A percentile compares a stretch with the other conserved stretches of the same genome.
These are phyloP conservation scores for Brachyrhaphis roseni DNA, from an alignment of 2,797 vertebrate genomes.

Conservation along the genomic window DNA sequence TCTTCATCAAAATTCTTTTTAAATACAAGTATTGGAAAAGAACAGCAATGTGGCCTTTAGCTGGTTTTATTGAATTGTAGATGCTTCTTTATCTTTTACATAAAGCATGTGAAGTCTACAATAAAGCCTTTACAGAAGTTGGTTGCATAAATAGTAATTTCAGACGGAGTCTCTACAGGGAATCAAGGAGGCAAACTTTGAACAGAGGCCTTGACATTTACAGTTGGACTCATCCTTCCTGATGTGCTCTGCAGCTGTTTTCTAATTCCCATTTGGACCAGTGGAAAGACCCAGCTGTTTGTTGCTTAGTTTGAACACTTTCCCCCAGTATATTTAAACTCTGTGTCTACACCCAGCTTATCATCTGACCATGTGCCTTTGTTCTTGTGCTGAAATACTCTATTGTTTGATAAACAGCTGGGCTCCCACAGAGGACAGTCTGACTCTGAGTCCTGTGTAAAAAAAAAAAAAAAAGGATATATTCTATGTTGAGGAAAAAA, in stretches of 20 bases:
- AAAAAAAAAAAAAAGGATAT: not conserved
- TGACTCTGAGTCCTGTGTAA: constrained; percentile 15
- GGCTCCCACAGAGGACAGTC: constrained; percentile 20
- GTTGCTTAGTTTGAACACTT: not conserved
- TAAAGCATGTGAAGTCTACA: not conserved
- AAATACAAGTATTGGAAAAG: not conserved
- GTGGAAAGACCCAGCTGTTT: constrained; percentile 12
- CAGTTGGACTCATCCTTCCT: constrained; percentile 48
- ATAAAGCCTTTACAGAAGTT: not conserved
- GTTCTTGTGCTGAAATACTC: constrained; percentile 37
- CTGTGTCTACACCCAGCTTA: constrained; percentile 35
- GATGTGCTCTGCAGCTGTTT: constrained; percentile 72
- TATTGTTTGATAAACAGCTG: constrained; percentile 67
- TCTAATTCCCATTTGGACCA: constrained; percentile 36
- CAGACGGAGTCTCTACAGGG: constrained; percentile 19
- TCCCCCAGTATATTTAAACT: constrained; percentile 1
- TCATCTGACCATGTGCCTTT: constrained; percentile 27
- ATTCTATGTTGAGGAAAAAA: not conserved
- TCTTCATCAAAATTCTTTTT: not conserved
- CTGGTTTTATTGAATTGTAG: not conserved
- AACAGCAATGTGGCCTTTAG: not conserved
- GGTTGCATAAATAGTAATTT: not conserved
- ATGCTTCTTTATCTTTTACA: not conserved
- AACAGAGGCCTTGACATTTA: constrained; percentile 63
- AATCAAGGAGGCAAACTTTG: constrained; percentile 27